Evolutionary conservation across 2,888 invertebrate species (phyloP), one percentile per base, ranked within the genome.

Genomic region (Neria commutata): DNA sequence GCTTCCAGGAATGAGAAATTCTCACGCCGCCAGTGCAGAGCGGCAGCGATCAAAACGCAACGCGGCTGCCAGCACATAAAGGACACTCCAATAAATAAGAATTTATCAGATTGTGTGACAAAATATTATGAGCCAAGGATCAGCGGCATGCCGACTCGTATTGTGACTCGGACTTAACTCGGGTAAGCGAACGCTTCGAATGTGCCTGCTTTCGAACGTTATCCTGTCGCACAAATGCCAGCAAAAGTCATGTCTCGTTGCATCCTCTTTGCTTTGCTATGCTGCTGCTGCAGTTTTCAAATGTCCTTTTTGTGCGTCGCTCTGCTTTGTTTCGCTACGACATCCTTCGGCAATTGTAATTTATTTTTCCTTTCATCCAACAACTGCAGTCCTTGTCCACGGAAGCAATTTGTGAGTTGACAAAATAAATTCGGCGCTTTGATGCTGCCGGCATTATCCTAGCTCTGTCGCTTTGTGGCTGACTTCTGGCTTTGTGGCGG

Each of bases 391-490:
- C 37, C 17, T 23, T 24, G 37, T 52, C 23, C 8, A 37, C 23
- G 17, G 25, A 48, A 61, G 60, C 70, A 72, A 72, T 72, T 72
- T 72, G 71, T 73, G 70, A 72, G 72, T 72, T 72, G 71, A 72
- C 72, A 72, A 72, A 73, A 69, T 70, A 67, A 14, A 16, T n/a
- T 16, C 51, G 54, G 2, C 21, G n/a, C 50, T 50, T 50, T 50
- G 50, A 50, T 50, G 21, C 21, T 17, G 33, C 50, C 50, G 50
- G 10, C 19, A 8, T 17, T 14, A n/a, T 34, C 19, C n/a, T 49
- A 8, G 29, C 49, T 29, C 48, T 50, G 29, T 21, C 8, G 11
- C 50, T 29, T 8, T 50, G 17, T 19, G 16, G 8, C 47, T 21
- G 24, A 21, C 25, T 46, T 33, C 19, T 34, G 19, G 19, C 17